Percentiles rank a stretch among this genome's conserved stretches.
Evolutionary conservation across 2,113 vertebrate species (phyloP).

Genomic region (Alectura lathami): DNA sequence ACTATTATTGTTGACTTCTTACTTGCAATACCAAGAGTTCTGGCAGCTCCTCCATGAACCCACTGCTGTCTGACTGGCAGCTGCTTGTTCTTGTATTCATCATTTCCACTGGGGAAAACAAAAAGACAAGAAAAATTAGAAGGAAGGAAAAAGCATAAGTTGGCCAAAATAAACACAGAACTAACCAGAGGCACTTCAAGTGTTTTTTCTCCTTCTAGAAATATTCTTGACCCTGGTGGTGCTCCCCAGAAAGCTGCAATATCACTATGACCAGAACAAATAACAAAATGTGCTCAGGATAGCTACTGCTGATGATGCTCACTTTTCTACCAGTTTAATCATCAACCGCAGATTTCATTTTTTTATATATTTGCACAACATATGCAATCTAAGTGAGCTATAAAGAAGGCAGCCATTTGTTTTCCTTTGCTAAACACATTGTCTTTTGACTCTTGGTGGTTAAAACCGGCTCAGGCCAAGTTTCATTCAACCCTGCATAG

Average conservation of each 20-base stretch:
- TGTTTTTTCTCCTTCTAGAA: neutral
- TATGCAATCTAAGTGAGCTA: neutral
- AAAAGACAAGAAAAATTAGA: neutral
- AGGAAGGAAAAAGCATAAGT: neutral
- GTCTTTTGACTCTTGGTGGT: neutral
- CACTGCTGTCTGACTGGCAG: conserved; percentile 85
- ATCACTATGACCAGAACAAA: neutral
- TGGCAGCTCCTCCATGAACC: conserved; percentile 80
- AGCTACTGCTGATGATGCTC: neutral
- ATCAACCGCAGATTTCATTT: neutral
- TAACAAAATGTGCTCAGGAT: neutral
- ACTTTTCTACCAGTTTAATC: neutral
- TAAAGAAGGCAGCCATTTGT: neutral
- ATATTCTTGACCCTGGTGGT: neutral
- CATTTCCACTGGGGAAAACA: neutral
- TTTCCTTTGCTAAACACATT: neutral
- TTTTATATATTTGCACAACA: neutral
- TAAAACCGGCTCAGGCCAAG: neutral
- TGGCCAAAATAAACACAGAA: neutral
- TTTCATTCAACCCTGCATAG: neutral
- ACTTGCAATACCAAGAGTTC: conserved; percentile 67
- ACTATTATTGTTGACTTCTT: neutral
- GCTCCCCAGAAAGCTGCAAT: neutral
- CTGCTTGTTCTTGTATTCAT: conserved; percentile 78
- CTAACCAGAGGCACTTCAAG: neutral